phyloP scores from a whole-genome alignment of 2,888 invertebrate species.

The Rhagium mordax region DNA sequence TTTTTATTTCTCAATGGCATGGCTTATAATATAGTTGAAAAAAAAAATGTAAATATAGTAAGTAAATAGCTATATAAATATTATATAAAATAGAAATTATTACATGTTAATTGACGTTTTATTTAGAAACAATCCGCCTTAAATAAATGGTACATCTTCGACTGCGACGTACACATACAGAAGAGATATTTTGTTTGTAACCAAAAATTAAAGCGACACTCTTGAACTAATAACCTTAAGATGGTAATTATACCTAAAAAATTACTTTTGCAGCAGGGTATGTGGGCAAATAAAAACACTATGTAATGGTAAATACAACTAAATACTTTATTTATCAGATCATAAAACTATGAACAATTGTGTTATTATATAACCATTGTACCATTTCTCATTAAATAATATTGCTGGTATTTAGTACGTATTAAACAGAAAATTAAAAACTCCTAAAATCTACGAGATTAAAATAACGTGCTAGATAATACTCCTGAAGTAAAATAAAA shows the following conservation, averaged over 20 bases:
- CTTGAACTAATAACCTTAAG: no score
- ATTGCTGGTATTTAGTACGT: conserved; percentile 3
- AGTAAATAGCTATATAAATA: conserved; percentile 5
- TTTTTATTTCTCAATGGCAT: conserved; percentile 25
- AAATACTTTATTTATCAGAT: conserved; percentile 30
- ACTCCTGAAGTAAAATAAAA: conserved; percentile 1
- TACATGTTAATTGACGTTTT: conserved; percentile 20
- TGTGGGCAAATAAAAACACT: not conserved
- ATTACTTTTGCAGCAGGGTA: not conserved
- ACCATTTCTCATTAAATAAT: not conserved
- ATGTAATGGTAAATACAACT: conserved; percentile 5
- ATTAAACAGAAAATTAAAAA: not conserved
- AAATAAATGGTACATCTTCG: no score
- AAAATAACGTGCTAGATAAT: conserved; percentile 33
- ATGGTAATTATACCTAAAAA: no score
- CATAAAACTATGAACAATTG: conserved; percentile 27
- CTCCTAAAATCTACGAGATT: conserved; percentile 16
- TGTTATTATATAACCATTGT: conserved; percentile 17
- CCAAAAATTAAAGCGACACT: no score
- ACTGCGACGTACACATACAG: no score
- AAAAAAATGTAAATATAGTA: conserved; percentile 25
- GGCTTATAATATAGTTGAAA: conserved; percentile 29
- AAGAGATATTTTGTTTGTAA: no score
- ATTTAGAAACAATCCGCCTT: not conserved
- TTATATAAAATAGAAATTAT: conserved; percentile 27